Conservation (phyloP, 2,888 invertebrate genomes). For the Drepana falcataria region DNA sequence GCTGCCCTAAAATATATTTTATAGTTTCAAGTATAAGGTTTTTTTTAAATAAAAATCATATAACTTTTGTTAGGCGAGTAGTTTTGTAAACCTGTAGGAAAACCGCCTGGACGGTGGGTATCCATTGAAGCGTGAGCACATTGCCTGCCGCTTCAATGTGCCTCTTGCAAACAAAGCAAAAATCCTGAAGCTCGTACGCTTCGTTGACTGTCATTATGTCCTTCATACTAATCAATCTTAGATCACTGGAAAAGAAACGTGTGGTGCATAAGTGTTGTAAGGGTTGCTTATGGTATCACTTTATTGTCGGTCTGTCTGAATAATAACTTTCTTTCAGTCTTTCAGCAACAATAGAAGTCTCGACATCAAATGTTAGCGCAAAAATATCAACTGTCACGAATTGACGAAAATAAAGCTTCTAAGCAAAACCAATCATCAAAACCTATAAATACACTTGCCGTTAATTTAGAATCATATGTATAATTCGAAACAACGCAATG, state of each 20-base stretch:
- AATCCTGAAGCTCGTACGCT: conserved; percentile 83
- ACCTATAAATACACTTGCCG: too few species aligned
- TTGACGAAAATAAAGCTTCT: too few species aligned
- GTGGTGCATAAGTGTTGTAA: conserved; percentile 1
- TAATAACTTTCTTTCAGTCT: too few species aligned
- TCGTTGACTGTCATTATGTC: conserved; percentile 78
- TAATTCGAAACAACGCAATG: too few species aligned
- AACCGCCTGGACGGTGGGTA: conserved; percentile 80
- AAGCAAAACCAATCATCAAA: too few species aligned
- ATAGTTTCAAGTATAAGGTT: not conserved
- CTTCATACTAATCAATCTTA: conserved; percentile 80
- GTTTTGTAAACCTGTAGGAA: conserved; percentile 67
- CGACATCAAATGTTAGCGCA: too few species aligned
- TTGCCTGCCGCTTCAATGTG: conserved; percentile 83
- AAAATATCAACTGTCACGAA: too few species aligned
- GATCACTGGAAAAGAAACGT: conserved; percentile 60
- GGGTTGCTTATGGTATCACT: too few species aligned
- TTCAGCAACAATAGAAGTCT: too few species aligned
- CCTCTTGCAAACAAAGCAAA: conserved; percentile 73
- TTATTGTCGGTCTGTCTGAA: too few species aligned
- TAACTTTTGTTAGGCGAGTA: not conserved
- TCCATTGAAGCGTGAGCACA: conserved; percentile 81
- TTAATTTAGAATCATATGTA: too few species aligned
- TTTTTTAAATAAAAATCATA: not conserved
- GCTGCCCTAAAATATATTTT: conserved; percentile 73